Conservation (phyloP, 2,888 invertebrate genomes). For the Metopia argyrocephala region DNA sequence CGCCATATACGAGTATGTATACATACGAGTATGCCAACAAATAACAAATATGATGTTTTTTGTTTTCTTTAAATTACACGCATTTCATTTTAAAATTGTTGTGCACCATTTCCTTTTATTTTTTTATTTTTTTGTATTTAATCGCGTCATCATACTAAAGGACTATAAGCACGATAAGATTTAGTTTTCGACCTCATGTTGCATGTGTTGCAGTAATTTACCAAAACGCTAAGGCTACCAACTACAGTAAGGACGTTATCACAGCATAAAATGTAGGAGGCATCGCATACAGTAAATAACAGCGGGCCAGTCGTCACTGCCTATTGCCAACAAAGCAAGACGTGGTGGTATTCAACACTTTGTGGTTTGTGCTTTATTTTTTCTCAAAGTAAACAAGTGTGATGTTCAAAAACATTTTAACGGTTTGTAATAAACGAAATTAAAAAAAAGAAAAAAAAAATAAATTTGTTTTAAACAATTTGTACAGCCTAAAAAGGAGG, state of each 20-base stretch:
- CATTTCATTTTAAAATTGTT: conserved; percentile 25
- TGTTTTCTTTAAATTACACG: background rate
- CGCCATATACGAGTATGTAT: too few species aligned
- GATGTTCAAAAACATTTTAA: conserved; percentile 46
- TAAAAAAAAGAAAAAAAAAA: background rate
- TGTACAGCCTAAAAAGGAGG: conserved; percentile 13
- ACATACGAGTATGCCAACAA: too few species aligned
- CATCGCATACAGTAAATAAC: background rate
- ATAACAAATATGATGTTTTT: too few species aligned
- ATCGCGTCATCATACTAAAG: conserved; percentile 13
- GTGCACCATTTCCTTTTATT: conserved; percentile 10
- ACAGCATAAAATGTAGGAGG: background rate
- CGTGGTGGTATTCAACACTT: background rate
- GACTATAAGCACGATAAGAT: conserved; percentile 40
- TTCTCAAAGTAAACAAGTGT: conserved; percentile 51
- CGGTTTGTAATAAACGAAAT: conserved; percentile 43
- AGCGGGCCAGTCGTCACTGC: background rate
- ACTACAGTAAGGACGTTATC: background rate
- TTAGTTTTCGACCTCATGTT: conserved; percentile 47
- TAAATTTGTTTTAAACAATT: conserved; percentile 52
- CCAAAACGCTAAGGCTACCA: background rate
- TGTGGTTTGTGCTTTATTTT: conserved; percentile 31
- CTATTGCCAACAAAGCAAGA: background rate
- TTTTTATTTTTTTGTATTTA: background rate
- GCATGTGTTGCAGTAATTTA: conserved; percentile 43